A percentile compares a stretch with the other conserved stretches of the same genome.
These are phyloP conservation scores for Stegodyphus dumicola DNA, from an alignment of 1,140 invertebrate genomes.

Conservation along the genomic window DNA sequence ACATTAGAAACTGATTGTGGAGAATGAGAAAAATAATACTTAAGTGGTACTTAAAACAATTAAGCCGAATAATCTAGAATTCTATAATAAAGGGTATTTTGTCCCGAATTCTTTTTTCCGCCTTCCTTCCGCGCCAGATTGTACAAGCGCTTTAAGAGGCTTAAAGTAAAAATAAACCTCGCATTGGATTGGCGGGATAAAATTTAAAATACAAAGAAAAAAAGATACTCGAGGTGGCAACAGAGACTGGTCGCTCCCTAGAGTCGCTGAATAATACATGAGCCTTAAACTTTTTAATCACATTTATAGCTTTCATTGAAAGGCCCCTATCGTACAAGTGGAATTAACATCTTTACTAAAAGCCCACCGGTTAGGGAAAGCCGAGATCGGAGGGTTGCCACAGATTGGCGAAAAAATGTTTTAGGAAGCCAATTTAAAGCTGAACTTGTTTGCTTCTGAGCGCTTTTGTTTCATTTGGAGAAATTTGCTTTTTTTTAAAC, in stretches of 20 bases:
- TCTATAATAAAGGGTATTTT: not conserved
- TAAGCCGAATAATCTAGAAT: slow-evolving; percentile 32
- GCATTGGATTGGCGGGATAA: slow-evolving; percentile 38
- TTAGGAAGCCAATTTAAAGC: not conserved
- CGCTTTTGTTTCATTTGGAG: too few species aligned
- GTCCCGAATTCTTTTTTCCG: not conserved
- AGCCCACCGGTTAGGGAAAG: slow-evolving; percentile 52
- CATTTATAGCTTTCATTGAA: slow-evolving; percentile 60
- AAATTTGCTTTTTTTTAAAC: too few species aligned
- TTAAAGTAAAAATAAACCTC: slow-evolving; percentile 49
- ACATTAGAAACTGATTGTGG: too few species aligned
- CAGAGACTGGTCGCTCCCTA: slow-evolving; percentile 35
- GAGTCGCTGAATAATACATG: slow-evolving; percentile 56
- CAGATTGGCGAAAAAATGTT: slow-evolving; percentile 4
- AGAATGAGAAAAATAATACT: slow-evolving; percentile 21
- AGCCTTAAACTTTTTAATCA: slow-evolving; percentile 60
- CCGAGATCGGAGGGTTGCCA: slow-evolving; percentile 44
- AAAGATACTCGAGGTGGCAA: slow-evolving; percentile 53
- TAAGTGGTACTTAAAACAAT: slow-evolving; percentile 41
- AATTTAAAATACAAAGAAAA: slow-evolving; percentile 59
- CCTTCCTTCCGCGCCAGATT: not conserved
- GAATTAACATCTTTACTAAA: slow-evolving; percentile 60
- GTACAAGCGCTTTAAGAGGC: slow-evolving; percentile 36
- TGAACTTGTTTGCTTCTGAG: not conserved
- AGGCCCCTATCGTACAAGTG: slow-evolving; percentile 57